Evolutionary conservation across 2,113 vertebrate genomes (phyloP).

Genomic region (Origma solitaria): DNA sequence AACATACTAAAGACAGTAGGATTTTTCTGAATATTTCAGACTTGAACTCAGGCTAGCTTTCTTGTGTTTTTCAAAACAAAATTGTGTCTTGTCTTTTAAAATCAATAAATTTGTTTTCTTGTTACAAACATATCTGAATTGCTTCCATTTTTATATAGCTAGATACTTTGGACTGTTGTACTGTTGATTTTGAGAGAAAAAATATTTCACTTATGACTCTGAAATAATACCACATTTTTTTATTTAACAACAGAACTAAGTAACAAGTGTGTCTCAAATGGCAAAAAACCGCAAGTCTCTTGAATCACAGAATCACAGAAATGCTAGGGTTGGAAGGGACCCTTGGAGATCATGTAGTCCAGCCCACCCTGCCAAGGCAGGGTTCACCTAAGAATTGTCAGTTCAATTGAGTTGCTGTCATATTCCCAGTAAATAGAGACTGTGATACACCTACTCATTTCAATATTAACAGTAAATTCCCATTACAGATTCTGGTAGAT

Average conservation of each 20-base stretch:
- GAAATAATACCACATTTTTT: neutral
- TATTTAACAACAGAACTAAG: conserved; percentile 31
- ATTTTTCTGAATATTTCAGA: conserved; percentile 92
- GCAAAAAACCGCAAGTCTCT: neutral
- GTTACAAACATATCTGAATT: conserved; percentile 12
- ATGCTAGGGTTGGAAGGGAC: neutral
- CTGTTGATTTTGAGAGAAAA: neutral
- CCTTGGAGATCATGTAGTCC: neutral
- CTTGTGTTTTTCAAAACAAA: conserved; percentile 88
- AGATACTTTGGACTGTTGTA: neutral
- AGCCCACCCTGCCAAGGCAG: neutral
- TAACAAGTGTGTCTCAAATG: conserved; percentile 1
- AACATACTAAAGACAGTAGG: conserved; percentile 89
- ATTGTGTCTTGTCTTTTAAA: conserved; percentile 89
- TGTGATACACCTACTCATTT: neutral
- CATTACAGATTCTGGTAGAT: neutral
- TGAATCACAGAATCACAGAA: neutral
- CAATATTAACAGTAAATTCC: neutral
- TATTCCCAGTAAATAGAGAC: conserved; percentile 1
- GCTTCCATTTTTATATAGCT: neutral
- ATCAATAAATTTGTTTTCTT: conserved; percentile 88
- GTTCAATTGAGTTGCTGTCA: conserved; percentile 13
- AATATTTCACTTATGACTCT: neutral
- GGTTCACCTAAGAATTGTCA: neutral
- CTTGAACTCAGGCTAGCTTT: conserved; percentile 90